Base-by-base conservation (phyloP, 2,888 invertebrate genomes). In the Polyommatus icarus region DNA sequence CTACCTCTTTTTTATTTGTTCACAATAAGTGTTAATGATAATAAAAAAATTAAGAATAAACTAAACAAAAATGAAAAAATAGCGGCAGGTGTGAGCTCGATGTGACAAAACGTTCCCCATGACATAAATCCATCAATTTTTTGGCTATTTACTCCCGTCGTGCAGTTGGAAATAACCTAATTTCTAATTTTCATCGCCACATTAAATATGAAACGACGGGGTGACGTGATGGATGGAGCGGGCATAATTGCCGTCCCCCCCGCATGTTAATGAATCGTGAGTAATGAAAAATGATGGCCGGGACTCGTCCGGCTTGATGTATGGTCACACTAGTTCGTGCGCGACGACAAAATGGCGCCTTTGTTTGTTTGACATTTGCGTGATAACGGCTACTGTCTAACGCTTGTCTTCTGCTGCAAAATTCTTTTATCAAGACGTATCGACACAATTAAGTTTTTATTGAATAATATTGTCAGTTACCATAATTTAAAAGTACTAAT, bases 241-340 rank as follows among this genome's bases (percentile, higher is more conserved):
- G 85, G 88, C 88, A 90, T 91, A 93, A 93, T 93, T 92, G 91
- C 88, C 85, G 84, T 87, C 90, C 90, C 77, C 77, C 89, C 89
- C 87, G 83, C 85, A 89, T 90, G 90, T 89, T 92, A 92, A 93
- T 93, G 93, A 92, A 92, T 91, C 92, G 91, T 88, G 87, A 83
- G 87, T 92, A 92, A 93, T 93, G 92, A 91, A 92, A 93, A 93
- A 91, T 92, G 88, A 92, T 92, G 88, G 89, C 85, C 85, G 76
- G 83, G 83, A 84, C 83, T 80, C 84, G 86, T 85, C 84, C 87
- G 84, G 84, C 81, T 83, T 87, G 87, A 89, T 87, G 85, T 87
- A 88, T 88, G 87, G 87, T 86, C 85, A 86, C 87, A 84, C 87
- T 88, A 90, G 83, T 88, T 87, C 85, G 86, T 85, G 88, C 83